Evolutionary conservation across 2,797 vertebrate genomes (phyloP), one percentile per base, ranked within the genome.

Genomic region (Decapterus maruadsi): DNA sequence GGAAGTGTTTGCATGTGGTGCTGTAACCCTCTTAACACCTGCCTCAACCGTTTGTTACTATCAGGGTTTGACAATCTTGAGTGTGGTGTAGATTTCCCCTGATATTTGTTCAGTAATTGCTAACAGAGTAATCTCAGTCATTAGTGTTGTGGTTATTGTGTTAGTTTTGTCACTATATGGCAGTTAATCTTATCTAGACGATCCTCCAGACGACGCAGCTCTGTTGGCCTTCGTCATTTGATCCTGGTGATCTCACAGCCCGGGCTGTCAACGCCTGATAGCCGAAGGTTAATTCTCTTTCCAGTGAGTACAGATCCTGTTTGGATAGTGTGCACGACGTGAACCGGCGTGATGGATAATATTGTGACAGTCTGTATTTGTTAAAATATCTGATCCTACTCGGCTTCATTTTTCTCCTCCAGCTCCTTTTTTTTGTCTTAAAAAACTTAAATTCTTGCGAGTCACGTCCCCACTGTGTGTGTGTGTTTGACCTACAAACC

Each of bases 311-410:
- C 75, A 72, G 51, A 85, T 87, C 83, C 88, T 93, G 88, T 93
- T 90, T 90, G 85, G 88, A 93, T 83, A 75, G 80, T 29, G 16
- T 62, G 76, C 12, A 51, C 69, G 56, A 61, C 70, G 60, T 59
- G 72, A 68, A 81, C 80, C n/a, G 56, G 62, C 64, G 70, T 58
- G 82, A 86, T 78, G 72, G 70, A 83, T 89, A 91, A 93, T 91
- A 92, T 93, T 94, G 88, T 94, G 92, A 94, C 91, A 88, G 88
- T 91, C 81, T 87, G 84, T 82, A 74, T 89, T 84, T 86, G 61
- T 75, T 67, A 77, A 90, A 92, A 81, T 14, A 48, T 4, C 34
- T 5, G 66, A 70, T 58, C 43, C 31, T 9, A 16, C 67, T 54
- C 22, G 11, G 4, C n/a, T 20, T 75, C 34, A 42, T 31, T 68